A percentile compares a stretch with the other conserved stretches of the same genome.
phyloP scores from a whole-genome alignment of 1,140 invertebrate genomes.

The Apocrypta bakeri region DNA sequence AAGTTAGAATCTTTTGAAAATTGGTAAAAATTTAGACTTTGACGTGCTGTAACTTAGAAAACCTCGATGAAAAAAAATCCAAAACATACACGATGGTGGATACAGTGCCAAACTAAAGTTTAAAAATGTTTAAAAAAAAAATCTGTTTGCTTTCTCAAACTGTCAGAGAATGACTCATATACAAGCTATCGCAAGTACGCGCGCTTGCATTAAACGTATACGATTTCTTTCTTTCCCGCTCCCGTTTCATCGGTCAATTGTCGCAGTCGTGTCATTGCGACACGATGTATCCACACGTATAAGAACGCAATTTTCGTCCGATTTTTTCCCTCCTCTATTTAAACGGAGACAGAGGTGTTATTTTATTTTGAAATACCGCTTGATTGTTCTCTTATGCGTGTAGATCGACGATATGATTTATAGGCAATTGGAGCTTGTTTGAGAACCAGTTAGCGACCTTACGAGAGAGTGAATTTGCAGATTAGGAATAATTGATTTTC shows the following conservation, averaged over 20 bases:
- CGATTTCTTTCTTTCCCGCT: conserved; percentile 11
- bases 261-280: not conserved
- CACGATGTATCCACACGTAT: not conserved
- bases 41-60: no score
- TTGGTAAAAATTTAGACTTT: no score
- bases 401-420: not conserved
- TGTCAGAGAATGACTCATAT: no score
- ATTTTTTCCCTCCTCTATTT: not conserved
- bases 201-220: no score
- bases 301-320: not conserved
- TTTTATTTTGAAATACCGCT: not conserved
- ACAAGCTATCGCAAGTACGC: no score
- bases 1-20: no score
- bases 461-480: not conserved
- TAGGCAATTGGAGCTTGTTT: not conserved
- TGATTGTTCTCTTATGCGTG: not conserved
- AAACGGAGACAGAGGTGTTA: not conserved
- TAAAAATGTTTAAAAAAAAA: no score
- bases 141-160: no score
- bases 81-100: no score
- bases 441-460: conserved; percentile 2
- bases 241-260: conserved; percentile 5
- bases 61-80: no score
- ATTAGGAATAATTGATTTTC: conserved; percentile 19
- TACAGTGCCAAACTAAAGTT: no score